Percentiles rank a stretch among this genome's conserved stretches.
phyloP scores from a whole-genome alignment of 2,113 vertebrate genomes.

The Solea solea region DNA sequence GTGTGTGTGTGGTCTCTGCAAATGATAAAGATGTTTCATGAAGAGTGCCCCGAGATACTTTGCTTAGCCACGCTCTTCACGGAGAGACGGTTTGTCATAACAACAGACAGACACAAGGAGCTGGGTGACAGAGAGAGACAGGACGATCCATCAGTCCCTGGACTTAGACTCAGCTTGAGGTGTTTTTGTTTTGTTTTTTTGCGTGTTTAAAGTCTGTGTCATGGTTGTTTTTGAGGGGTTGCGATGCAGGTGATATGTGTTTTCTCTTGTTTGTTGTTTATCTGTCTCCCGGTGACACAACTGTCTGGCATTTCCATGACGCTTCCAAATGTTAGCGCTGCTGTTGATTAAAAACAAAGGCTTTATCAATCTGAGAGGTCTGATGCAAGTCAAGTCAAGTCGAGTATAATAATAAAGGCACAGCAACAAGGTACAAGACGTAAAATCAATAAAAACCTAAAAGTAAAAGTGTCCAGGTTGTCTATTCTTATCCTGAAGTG shows the following conservation, averaged over 20 bases:
- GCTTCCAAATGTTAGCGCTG: neutral
- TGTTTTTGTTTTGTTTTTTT: neutral
- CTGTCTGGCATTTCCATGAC: neutral
- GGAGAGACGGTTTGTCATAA: constrained; percentile 42
- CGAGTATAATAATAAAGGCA: no score
- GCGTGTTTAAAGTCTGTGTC: neutral
- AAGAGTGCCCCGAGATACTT: constrained; percentile 30
- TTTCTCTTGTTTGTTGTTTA: neutral
- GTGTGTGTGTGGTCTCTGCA: constrained; percentile 12
- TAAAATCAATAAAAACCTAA: no score
- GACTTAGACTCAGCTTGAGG: constrained; percentile 44
- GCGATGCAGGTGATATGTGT: neutral
- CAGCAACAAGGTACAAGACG: no score
- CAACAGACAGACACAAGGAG: constrained; percentile 55
- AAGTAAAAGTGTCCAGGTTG: no score
- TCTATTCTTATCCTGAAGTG: no score
- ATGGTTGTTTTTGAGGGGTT: neutral
- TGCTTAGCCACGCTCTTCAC: constrained; percentile 58
- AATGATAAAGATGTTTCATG: constrained; percentile 63
- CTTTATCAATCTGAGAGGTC: neutral
- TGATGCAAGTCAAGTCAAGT: no score
- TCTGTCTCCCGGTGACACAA: neutral
- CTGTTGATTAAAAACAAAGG: neutral
- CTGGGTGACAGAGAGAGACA: constrained; percentile 29
- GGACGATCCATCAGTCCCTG: constrained; percentile 37